Base-by-base conservation (phyloP, 1,140 invertebrate species). In the Drosophila yakuba region DNA sequence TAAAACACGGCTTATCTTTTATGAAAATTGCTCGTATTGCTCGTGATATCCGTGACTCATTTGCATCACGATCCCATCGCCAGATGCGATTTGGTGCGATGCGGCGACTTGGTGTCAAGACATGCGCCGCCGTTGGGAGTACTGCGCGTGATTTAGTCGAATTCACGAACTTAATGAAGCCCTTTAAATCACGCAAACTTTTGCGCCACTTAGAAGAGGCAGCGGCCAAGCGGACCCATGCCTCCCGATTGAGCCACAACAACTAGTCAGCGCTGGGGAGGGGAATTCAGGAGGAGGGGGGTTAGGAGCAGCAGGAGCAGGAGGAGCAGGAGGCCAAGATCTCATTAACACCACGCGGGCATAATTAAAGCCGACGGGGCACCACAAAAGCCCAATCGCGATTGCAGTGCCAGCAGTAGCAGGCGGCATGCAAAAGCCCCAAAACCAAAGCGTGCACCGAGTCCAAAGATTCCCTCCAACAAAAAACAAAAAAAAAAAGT, bases 141-240 rank as follows among this genome's bases (percentile, higher is more conserved):
- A 64, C 62, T 77, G 90, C 85, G 90, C 90, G 90, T 91, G 90
- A 91, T 91, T 91, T 90, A 90, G 84, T 90, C 90, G 90, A 91
- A 91, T 91, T 91, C 90, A 91, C 90, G 90, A 91, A 91, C 90
- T 91, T 91, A 91, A 91, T 91, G 90, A 91, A 91, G 90, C 90
- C 91, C 90, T 91, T 91, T 91, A 91, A 91, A 91, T 91, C 90
- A 91, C 90, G 90, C 90, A 91, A 91, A 75, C 75, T 62, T 73
- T 84, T 90, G 84, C 84, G 84, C 84, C 82, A 86, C 82, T 86
- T 85, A 80, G 80, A 83, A 82, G 81, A 82, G 81, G 75, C 75
- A 39, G 17, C 17, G 32, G 10, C 35, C 32, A 20, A 23, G 48
- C 25, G 14, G 20, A 28, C 28, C n/a, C 48, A 60, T 23, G 20